Conservation (phyloP, 1,140 invertebrate genomes). For the Bicyclus anynana region DNA sequence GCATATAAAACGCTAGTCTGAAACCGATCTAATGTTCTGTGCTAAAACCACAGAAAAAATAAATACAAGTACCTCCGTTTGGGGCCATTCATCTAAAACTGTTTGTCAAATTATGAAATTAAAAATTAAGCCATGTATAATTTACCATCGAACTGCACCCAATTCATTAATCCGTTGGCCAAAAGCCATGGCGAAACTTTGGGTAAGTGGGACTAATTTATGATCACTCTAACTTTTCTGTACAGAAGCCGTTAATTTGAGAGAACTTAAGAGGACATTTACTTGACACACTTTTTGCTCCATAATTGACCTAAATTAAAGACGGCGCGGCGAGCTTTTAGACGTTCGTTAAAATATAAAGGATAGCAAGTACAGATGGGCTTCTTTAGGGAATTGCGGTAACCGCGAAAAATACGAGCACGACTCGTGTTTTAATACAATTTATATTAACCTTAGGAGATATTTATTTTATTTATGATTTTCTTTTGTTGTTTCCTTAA, state of each 20-base stretch:
- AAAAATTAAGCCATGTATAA: background rate
- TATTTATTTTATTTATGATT: no score
- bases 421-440: background rate
- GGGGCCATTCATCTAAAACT: no score
- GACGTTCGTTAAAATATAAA: constrained; percentile 6
- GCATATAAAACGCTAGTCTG: no score
- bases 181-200: constrained; percentile 16
- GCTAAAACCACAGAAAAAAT: no score
- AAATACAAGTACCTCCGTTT: no score
- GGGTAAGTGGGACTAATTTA: constrained; percentile 18
- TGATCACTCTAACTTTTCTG: constrained; percentile 5
- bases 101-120: background rate
- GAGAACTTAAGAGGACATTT: constrained; percentile 8
- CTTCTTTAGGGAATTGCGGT: background rate
- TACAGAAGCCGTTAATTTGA: constrained; percentile 1
- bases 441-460: no score
- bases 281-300: constrained; percentile 9
- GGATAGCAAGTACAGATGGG: background rate
- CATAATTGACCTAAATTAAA: constrained; percentile 16
- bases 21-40: no score
- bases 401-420: background rate
- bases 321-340: constrained; percentile 5
- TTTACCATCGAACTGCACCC: background rate
- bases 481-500: no score
- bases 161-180: constrained; percentile 9